Base-by-base conservation (phyloP, 2,888 invertebrate genomes). In the Orgyia antiqua region DNA sequence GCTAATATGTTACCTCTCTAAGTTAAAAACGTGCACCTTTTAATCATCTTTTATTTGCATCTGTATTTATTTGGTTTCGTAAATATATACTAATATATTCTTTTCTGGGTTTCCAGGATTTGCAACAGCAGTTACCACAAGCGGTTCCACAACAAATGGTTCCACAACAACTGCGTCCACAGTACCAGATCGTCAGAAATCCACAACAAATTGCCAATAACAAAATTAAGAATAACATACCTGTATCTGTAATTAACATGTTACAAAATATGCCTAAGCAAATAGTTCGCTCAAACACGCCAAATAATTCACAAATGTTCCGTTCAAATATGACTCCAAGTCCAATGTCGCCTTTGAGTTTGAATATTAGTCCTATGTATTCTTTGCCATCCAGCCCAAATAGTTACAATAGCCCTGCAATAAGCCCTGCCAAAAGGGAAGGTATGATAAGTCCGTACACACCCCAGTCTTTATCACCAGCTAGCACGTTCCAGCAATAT, bases 311-410 rank as follows among this genome's bases (percentile, higher is more conserved):
- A 3, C 48, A 52, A 2, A 38, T 51, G 10, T 48, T 59, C 24
- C 62, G 53, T 18, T 38, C 55, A 2, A 63, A 48, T 25, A 37
- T 68, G 10, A 42, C 39, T 10, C 39, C 33, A 19, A 65, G 67
- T 30, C 65, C 72, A 0, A 73, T 82, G 74, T 69, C 82, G 4
- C 84, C 84, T 0, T 50, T 84, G 0, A 79, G 68, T 19, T 61
- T 86, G 1, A 83, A 68, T 31, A 58, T 82, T 4, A 79, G 77
- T 33, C 71, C 78, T 0, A 71, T 78, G 63, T 79, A 79, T 32
- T 77, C 80, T 0, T 41, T 79, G 8, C 77, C 80, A 0, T 55
- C 76, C 3, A 80, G 80, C 39, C 82, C 84, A 0, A 76, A 66
- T 1, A 68, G 55, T 30, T 78, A 71, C 47, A 75, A 70, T 36